Evolutionary conservation across 2,888 invertebrate species (phyloP), one percentile per base, ranked within the genome.

Genomic region (Himalopsyche tibetana): DNA sequence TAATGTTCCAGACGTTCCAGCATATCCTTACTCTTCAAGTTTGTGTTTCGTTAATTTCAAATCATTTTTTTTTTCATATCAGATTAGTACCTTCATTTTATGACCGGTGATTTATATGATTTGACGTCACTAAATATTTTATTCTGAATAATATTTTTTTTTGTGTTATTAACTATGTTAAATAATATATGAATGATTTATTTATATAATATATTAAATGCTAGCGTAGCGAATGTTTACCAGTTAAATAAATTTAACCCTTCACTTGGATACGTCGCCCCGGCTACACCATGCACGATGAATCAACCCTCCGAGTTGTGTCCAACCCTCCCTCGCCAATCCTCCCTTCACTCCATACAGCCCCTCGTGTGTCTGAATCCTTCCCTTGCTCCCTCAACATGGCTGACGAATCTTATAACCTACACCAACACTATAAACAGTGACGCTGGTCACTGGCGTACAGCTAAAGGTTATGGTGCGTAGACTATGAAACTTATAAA

Each of bases 351-450:
- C 85, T 82, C 85, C 82, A 38, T 80, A 69, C 55, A 83, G 55
- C 63, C 83, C 56, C 55, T 83, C 63, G 28, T 63, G 63, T 19
- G 63, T 63, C 63, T 28, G 63, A 63, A 15, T 63, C 19, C n/a
- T 63, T 56, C 36, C 63, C 36, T 83, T 55, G 55, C 74, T 19
- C 82, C 83, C 74, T 84, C 87, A 87, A 85, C 84, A 85, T 87
- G 87, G 87, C 87, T 81, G 83, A 56, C 56, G 63, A 36, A 83
- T 28, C 55, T 83, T 38, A 36, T 28, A 83, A 38, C 83, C 83
- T 63, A 63, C 63, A 63, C 63, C 63, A 63, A 63, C 63, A 63
- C 63, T 63, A 63, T 63, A 63, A 63, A 63, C 63, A 63, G 63
- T 63, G 63, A 28, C 63, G n/a, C 63, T 63, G 63, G 63, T 63